Conservation (phyloP, 1,140 invertebrate species). For the Globodera ellingtonae region DNA sequence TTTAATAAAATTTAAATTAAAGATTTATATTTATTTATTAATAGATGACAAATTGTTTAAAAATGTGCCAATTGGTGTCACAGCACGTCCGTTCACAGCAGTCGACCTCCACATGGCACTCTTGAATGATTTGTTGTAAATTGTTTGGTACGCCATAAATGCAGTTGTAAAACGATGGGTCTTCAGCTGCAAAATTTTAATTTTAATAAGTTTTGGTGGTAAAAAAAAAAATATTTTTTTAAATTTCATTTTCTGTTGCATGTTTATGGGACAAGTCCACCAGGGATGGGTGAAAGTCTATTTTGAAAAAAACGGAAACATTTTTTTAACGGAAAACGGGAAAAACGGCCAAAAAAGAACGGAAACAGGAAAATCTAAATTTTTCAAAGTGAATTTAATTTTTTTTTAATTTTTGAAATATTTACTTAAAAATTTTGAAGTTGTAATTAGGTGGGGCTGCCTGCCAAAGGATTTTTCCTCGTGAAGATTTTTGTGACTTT, state of each 20-base stretch:
- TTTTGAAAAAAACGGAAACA: neutral
- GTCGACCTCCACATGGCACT: constrained; percentile 25
- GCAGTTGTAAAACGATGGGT: constrained; percentile 28
- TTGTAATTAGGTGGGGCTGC: too few species aligned
- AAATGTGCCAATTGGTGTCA: constrained; percentile 16
- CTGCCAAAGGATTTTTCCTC: too few species aligned
- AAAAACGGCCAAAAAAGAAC: neutral
- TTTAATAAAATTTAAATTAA: constrained; percentile 6
- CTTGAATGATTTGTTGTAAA: constrained; percentile 23
- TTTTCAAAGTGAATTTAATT: neutral
- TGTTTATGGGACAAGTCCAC: neutral
- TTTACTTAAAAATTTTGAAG: too few species aligned
- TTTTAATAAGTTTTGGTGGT: neutral
- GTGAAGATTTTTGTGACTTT: too few species aligned
- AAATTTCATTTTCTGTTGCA: neutral
- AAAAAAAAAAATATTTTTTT: constrained; percentile 17
- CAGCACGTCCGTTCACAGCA: constrained; percentile 27
- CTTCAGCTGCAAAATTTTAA: constrained; percentile 10
- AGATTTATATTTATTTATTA: neutral
- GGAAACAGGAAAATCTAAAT: too few species aligned
- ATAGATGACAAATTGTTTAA: neutral
- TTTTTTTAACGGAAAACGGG: neutral
- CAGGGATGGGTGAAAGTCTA: too few species aligned
- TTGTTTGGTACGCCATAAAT: constrained; percentile 28
- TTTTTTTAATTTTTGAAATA: neutral